These are phyloP conservation scores for Dufourea novaeangliae DNA, from an alignment of 1,140 invertebrate species.

Conservation along the genomic window DNA sequence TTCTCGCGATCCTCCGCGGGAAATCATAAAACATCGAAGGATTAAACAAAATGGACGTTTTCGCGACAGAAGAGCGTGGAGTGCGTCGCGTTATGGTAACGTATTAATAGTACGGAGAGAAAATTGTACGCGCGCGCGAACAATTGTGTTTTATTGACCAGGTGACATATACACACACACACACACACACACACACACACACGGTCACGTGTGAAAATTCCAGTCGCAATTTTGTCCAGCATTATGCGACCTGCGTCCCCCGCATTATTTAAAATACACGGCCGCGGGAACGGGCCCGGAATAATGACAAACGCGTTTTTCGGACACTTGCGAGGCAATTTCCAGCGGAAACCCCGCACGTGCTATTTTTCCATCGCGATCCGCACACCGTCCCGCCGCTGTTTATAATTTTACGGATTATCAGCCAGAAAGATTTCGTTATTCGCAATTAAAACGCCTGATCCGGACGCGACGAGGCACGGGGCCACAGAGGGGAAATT, in stretches of 20 bases:
- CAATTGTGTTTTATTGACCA: constrained; percentile 68
- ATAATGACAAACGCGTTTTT: constrained; percentile 67
- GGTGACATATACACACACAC: too few relatives aligned
- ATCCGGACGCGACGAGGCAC: background rate
- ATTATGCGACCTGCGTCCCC: constrained; percentile 58
- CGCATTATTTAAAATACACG: constrained; percentile 68
- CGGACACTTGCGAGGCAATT: constrained; percentile 45
- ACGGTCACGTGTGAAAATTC: constrained; percentile 63
- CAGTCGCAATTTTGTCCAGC: constrained; percentile 64
- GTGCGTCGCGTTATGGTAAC: constrained; percentile 31
- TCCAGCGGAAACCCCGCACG: constrained; percentile 15
- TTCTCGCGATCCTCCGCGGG: background rate
- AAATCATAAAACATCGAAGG: background rate
- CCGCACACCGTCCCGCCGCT: too few relatives aligned
- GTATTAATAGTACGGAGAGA: constrained; percentile 63
- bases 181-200: too few relatives aligned
- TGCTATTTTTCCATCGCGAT: constrained; percentile 36
- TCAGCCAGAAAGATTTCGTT: background rate
- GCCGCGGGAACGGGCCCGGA: constrained; percentile 47
- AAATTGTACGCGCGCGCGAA: constrained; percentile 63
- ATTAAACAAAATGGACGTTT: constrained; percentile 10
- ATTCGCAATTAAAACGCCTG: background rate
- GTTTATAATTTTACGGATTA: constrained; percentile 17
- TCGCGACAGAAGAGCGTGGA: constrained; percentile 7
- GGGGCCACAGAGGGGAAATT: background rate